phyloP scores from a whole-genome alignment of 2,888 invertebrate species.

The Diploptera punctata region DNA sequence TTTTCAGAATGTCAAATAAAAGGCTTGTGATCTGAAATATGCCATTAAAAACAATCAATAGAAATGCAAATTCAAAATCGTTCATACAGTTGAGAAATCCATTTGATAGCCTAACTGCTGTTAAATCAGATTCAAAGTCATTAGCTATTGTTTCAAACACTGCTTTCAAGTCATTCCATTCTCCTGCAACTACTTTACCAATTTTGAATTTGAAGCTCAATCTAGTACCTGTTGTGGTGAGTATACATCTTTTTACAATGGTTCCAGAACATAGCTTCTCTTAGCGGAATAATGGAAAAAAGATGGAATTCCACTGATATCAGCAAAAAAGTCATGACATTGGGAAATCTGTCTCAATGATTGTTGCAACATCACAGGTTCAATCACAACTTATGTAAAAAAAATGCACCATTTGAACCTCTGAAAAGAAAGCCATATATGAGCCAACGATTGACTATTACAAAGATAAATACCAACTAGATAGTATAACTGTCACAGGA shows the following conservation, averaged over 20 bases:
- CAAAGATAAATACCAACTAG: too few species aligned
- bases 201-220: not conserved
- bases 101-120: not conserved
- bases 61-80: not conserved
- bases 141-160: not conserved
- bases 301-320: not conserved
- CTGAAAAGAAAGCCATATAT: too few species aligned
- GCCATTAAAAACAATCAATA: not conserved
- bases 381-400: not conserved
- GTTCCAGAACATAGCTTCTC: too few species aligned
- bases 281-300: not conserved
- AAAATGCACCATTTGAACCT: not conserved
- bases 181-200: not conserved
- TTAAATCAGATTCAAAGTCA: too few species aligned
- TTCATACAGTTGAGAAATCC: not conserved
- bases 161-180: not conserved
- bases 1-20: not conserved
- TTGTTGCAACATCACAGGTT: not conserved
- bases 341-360: not conserved
- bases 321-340: not conserved
- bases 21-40: not conserved
- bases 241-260: not conserved
- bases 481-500: too few species aligned
- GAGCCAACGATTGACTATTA: too few species aligned
- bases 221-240: not conserved